Base-by-base conservation (phyloP, 1,140 invertebrate genomes). In the Limonius californicus region DNA sequence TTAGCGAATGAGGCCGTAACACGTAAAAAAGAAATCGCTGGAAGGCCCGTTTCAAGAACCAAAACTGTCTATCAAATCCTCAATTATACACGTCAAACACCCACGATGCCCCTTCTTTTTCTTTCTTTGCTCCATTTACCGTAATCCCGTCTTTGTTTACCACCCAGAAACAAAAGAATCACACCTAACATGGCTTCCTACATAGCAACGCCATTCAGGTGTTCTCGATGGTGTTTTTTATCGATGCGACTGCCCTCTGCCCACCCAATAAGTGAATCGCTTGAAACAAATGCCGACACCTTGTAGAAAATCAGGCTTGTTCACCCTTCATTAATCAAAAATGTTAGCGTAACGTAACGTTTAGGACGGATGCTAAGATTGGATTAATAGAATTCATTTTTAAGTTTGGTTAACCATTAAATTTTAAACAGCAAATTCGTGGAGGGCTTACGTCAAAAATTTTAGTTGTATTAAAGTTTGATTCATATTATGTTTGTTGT, bases 161-260 rank as follows among this genome's bases (percentile, higher is more conserved):
- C 72, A 73, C 72, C 72, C 70, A 73, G 72, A 73, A 73, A 73
- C 72, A 72, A 72, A 72, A 72, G 70, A 69, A 63, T 69, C 67
- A 62, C 70, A 61, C 63, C 65, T 69, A 73, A 70, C 69, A 73
- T 73, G 72, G 72, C 71, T 70, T 69, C 71, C 68, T 72, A 66
- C 66, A 69, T 70, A 54, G 66, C 68, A 69, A 70, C 70, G 71
- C 71, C 71, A 73, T 73, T 73, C 71, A 71, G 68, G 67, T 73
- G 68, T 69, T 71, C 63, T 68, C 68, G 67, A 72, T 71, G 69
- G 68, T 66, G 68, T 70, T 70, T 71, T 69, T 71, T 66, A 65
- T 66, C 62, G 70, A 65, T 59, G 59, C 55, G 61, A 66, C 70
- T 72, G 69, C 65, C 66, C 67, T 67, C 69, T 70, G 69, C 71